A percentile compares a stretch with the other conserved stretches of the same genome.
phyloP scores from a whole-genome alignment of 2,113 vertebrate species.

The Cepphus grylle region DNA sequence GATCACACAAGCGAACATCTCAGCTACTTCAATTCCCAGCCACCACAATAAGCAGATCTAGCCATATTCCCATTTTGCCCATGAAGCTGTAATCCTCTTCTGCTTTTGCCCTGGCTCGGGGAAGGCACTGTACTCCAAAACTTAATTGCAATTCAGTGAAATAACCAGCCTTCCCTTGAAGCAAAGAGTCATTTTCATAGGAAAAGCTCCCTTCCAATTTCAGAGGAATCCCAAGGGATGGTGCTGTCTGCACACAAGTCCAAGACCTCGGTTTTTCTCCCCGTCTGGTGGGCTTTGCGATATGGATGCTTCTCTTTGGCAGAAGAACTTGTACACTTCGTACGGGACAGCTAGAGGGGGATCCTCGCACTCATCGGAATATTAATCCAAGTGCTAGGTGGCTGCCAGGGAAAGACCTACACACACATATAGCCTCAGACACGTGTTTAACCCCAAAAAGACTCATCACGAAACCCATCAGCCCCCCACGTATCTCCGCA shows the following conservation, averaged over 20 bases:
- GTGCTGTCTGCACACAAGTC: background rate
- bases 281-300: background rate
- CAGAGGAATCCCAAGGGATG: background rate
- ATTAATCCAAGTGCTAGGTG: background rate
- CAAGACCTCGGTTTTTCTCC: background rate
- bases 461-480: background rate
- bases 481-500: background rate
- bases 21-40: background rate
- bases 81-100: background rate
- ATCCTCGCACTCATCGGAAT: background rate
- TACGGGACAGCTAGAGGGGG: rapidly evolving
- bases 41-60: background rate
- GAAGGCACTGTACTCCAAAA: background rate
- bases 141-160: background rate
- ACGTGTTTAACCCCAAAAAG: background rate
- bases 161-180: background rate
- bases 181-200: background rate
- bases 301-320: background rate
- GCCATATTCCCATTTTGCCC: background rate
- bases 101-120: background rate
- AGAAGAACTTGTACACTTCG: rapidly evolving
- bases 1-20: rapidly evolving
- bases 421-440: rapidly evolving
- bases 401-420: background rate
- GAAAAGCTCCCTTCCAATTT: background rate